A percentile compares a stretch with the other conserved stretches of the same genome.
phyloP scores from a whole-genome alignment of 1,140 invertebrate genomes.

The Luehdorfia chinensis region DNA sequence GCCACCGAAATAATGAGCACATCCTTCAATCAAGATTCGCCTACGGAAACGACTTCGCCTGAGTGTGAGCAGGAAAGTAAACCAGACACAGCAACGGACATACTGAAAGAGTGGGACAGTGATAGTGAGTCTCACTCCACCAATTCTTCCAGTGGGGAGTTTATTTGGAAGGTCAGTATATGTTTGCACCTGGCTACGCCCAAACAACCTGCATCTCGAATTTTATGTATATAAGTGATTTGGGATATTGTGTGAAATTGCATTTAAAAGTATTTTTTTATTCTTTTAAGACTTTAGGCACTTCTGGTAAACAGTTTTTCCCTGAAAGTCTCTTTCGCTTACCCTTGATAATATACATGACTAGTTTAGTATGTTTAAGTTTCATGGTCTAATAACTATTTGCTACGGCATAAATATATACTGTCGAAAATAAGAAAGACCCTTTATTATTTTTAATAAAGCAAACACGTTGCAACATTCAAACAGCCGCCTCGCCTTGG shows the following conservation, averaged over 20 bases:
- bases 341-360: not conserved
- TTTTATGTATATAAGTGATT: not conserved
- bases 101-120: constrained; percentile 78
- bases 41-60: constrained; percentile 52
- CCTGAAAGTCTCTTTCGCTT: not conserved
- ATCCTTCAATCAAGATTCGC: constrained; percentile 64
- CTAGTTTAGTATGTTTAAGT: not conserved
- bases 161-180: constrained; percentile 84
- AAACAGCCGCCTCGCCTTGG: no score
- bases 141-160: constrained; percentile 84
- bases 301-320: not conserved
- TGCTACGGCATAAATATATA: not conserved
- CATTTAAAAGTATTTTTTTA: not conserved
- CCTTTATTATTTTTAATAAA: no score
- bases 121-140: constrained; percentile 75
- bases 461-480: no score
- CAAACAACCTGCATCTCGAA: not conserved
- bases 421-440: no score
- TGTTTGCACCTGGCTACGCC: not conserved
- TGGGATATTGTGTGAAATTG: constrained; percentile 2
- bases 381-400: not conserved
- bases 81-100: constrained; percentile 41
- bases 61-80: constrained; percentile 52
- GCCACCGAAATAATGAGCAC: constrained; percentile 66
- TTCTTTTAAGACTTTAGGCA: no score